Percentiles rank a stretch among this genome's conserved stretches.
These are phyloP conservation scores for Acanthosepion pharaonis DNA, from an alignment of 2,888 invertebrate species.

Conservation along the genomic window DNA sequence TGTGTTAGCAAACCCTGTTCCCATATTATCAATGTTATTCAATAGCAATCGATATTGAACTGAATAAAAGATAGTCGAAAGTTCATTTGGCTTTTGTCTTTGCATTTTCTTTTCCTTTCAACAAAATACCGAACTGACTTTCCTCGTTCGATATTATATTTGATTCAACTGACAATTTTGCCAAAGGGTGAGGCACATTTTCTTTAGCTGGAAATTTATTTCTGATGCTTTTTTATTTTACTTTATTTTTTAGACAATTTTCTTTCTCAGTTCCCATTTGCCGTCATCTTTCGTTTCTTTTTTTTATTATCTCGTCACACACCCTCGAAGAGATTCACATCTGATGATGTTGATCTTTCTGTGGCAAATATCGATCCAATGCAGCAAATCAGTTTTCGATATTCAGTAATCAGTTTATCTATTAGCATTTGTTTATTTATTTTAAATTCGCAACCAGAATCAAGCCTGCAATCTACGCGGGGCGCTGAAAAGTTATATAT, in stretches of 20 bases:
- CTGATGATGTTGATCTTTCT: not conserved
- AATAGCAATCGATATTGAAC: not conserved
- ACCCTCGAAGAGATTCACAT: not conserved
- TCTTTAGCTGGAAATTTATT: not conserved
- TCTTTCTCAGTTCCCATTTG: not conserved
- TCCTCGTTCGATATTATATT: not conserved
- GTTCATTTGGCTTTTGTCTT: not conserved
- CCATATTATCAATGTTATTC: not conserved
- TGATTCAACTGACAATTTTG: not conserved
- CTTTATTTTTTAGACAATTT: not conserved
- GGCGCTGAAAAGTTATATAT: too few species aligned
- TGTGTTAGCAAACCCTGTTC: not conserved
- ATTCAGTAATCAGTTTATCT: constrained; percentile 4
- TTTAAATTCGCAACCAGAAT: not conserved
- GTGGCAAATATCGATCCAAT: not conserved
- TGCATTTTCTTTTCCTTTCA: not conserved
- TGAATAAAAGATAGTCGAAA: not conserved
- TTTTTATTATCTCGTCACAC: not conserved
- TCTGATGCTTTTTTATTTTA: not conserved
- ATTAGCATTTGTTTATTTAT: not conserved
- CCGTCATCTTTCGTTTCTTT: not conserved
- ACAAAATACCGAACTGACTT: not conserved
- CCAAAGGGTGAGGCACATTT: not conserved
- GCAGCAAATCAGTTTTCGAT: not conserved
- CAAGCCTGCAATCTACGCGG: not conserved